Conservation (phyloP, 2,888 invertebrate species). For the Eupithecia dodoneata region DNA sequence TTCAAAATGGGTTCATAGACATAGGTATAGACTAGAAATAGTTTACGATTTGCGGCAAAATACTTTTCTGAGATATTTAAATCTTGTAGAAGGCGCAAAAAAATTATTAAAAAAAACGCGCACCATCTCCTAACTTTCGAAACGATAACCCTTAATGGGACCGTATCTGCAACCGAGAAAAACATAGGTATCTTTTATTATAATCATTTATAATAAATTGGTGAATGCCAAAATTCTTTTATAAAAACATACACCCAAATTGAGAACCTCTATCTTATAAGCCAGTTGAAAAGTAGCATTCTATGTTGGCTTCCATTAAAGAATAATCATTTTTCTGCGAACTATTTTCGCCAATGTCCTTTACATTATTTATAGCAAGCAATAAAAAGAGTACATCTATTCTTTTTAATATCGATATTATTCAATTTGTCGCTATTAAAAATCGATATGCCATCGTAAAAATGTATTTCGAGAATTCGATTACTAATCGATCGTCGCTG, state of each 20-base stretch:
- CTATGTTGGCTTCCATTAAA: neutral
- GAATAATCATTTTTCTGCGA: neutral
- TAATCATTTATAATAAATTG: no score
- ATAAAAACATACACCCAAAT: neutral
- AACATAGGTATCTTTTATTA: no score
- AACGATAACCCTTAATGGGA: no score
- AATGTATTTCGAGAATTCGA: slow-evolving; percentile 54
- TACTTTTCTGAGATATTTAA: no score
- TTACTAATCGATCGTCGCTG: slow-evolving; percentile 48
- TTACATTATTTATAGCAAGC: slow-evolving; percentile 3
- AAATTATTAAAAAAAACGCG: no score
- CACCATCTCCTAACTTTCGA: no score
- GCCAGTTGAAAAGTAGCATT: neutral
- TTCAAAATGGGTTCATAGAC: no score
- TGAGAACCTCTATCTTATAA: neutral
- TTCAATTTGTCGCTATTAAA: slow-evolving; percentile 50
- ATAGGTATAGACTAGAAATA: no score
- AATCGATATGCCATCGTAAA: slow-evolving; percentile 56
- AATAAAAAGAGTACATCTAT: neutral
- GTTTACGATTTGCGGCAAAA: no score
- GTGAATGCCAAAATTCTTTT: no score
- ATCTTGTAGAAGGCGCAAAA: no score
- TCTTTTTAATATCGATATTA: neutral
- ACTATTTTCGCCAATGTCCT: neutral
- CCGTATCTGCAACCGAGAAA: no score